Conservation (phyloP, 2,888 invertebrate genomes). For the Ptychoptera albimana region DNA sequence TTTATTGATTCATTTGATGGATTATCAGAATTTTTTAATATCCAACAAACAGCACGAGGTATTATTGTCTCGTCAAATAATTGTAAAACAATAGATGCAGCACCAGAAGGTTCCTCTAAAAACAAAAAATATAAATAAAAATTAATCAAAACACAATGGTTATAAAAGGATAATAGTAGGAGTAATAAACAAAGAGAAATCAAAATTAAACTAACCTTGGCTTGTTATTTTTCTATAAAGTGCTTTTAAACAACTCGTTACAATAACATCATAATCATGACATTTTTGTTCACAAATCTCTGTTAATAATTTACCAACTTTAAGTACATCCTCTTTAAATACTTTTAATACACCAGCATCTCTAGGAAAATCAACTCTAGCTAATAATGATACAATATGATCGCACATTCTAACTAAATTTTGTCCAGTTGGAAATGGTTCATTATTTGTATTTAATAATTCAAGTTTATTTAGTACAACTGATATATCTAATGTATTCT, state of each 20-base stretch:
- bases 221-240: slow-evolving; percentile 23
- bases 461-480: neutral
- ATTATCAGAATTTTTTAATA: slow-evolving; percentile 22
- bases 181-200: no score
- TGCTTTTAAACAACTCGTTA: slow-evolving; percentile 16
- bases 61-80: slow-evolving; percentile 22
- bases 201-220: slow-evolving; percentile 3
- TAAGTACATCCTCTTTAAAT: slow-evolving; percentile 23
- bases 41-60: slow-evolving; percentile 20
- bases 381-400: slow-evolving; percentile 17
- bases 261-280: slow-evolving; percentile 1
- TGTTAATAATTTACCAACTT: slow-evolving; percentile 20
- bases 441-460: neutral
- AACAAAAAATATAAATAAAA: no score
- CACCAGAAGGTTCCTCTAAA: slow-evolving; percentile 18
- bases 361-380: slow-evolving; percentile 17
- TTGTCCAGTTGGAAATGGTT: neutral
- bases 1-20: slow-evolving; percentile 37
- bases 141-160: no score
- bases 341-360: slow-evolving; percentile 17
- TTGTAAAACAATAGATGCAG: slow-evolving; percentile 23
- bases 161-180: no score
- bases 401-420: slow-evolving; percentile 2
- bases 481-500: neutral
- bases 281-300: slow-evolving; percentile 14